Conservation (phyloP, 2,113 vertebrate genomes). For the Coptodon rendalli region DNA sequence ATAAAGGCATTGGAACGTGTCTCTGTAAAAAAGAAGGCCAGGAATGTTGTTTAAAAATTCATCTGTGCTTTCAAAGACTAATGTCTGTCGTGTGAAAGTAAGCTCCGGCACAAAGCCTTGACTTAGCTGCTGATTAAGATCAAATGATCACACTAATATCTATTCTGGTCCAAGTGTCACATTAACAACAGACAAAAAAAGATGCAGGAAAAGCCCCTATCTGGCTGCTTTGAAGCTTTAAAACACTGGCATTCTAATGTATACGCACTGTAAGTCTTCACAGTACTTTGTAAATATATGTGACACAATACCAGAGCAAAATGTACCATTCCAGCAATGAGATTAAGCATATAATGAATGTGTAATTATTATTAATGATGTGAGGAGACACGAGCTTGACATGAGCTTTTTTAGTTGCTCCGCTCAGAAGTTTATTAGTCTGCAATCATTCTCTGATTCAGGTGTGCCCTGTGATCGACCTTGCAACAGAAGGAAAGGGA, state of each 20-base stretch:
- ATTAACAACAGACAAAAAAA: neutral
- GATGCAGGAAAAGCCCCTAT: neutral
- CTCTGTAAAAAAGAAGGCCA: neutral
- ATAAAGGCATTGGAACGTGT: neutral
- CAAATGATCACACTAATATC: neutral
- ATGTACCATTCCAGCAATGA: neutral
- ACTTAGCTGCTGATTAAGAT: neutral
- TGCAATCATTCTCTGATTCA: neutral
- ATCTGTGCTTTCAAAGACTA: neutral
- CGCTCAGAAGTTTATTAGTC: constrained; percentile 1
- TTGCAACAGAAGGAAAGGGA: neutral
- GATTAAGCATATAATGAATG: neutral
- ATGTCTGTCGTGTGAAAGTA: neutral
- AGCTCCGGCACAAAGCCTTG: neutral
- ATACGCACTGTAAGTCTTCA: neutral
- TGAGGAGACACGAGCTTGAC: neutral
- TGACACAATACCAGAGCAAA: neutral
- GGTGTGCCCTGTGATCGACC: constrained; percentile 5
- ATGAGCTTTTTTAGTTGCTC: neutral
- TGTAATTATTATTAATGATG: neutral
- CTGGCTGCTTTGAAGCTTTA: neutral
- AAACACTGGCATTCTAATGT: neutral
- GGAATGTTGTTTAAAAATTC: neutral
- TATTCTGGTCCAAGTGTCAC: neutral
- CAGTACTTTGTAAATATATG: neutral